Base-by-base conservation (phyloP, 1,140 invertebrate species). In the Drosophila auraria region DNA sequence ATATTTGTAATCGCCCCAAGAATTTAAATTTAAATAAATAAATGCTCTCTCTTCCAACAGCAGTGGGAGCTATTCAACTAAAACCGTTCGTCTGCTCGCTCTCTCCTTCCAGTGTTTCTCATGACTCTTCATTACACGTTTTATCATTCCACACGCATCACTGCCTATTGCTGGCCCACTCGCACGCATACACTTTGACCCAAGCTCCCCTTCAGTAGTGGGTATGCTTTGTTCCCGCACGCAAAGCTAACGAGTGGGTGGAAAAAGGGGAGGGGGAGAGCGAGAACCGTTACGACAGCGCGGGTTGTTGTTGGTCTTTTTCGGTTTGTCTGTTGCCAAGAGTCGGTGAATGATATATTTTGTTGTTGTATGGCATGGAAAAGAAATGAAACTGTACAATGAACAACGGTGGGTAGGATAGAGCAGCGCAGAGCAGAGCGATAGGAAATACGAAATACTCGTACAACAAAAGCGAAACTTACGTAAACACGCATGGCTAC, bases 211-310 rank as follows among this genome's bases (percentile, higher is more conserved):
- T 58, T 40, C 61, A 72, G 68, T 70, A 57, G 54, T 57, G 44
- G 42, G 64, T 49, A 60, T 63, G 83, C 81, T 84, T 84, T 78
- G 79, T 69, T 69, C 49, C 57, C 74, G 75, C 62, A 75, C 65
- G 65, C 38, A 70, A 57, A 51, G 40, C 47, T 53, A 38, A 23
- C 58, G 56, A 40, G 63, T 53, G 58, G 78, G 65, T 70, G 59
- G 60, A 1, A 25, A 38, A 63, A 11, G 65, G 40, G 9, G 50
- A 49, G 38, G 42, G 45, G 61, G 59, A 27, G 53, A 78, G 61
- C 30, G 50, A 71, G 50, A 89, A 90, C 86, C 84, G 86, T 90
- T 89, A 84, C 86, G 84, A 89, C 80, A 57, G 77, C 74, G 65
- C 40, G 58, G 68, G 51, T 60, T 71, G 56, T 57, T 77, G 58